A percentile compares a stretch with the other conserved stretches of the same genome.
These are phyloP conservation scores for Erpornis zantholeuca DNA, from an alignment of 2,113 vertebrate species.

Conservation along the genomic window DNA sequence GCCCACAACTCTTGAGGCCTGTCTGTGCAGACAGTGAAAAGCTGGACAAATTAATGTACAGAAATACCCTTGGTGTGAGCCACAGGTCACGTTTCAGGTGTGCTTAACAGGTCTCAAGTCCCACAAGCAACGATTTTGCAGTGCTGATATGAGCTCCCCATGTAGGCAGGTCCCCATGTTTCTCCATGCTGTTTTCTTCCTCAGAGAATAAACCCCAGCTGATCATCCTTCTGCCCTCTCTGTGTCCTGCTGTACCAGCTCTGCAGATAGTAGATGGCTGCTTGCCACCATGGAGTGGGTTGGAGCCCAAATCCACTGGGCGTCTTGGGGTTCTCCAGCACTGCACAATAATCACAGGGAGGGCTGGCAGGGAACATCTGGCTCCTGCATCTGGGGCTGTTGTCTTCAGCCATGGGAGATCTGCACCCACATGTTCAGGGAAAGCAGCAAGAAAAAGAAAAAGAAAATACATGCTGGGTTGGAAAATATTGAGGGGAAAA, in stretches of 20 bases:
- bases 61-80: not conserved
- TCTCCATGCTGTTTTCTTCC: not conserved
- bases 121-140: not conserved
- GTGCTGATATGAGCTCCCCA: not conserved
- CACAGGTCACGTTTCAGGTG: not conserved
- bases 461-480: not conserved
- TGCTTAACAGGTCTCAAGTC: not conserved
- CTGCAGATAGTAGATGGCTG: not conserved
- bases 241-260: not conserved
- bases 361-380: not conserved
- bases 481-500: accelerated
- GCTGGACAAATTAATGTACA: accelerated
- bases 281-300: not conserved
- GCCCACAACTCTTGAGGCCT: not conserved
- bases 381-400: not conserved
- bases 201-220: not conserved
- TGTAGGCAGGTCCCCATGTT: not conserved
- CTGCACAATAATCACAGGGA: not conserved
- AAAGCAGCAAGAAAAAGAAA: not conserved
- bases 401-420: not conserved
- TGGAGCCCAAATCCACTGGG: not conserved
- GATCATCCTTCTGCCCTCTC: not conserved
- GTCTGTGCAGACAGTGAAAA: not conserved
- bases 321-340: accelerated
- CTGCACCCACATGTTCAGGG: not conserved